Conservation (phyloP, 2,113 vertebrate genomes). For the Rhegmatorhina hoffmannsi region DNA sequence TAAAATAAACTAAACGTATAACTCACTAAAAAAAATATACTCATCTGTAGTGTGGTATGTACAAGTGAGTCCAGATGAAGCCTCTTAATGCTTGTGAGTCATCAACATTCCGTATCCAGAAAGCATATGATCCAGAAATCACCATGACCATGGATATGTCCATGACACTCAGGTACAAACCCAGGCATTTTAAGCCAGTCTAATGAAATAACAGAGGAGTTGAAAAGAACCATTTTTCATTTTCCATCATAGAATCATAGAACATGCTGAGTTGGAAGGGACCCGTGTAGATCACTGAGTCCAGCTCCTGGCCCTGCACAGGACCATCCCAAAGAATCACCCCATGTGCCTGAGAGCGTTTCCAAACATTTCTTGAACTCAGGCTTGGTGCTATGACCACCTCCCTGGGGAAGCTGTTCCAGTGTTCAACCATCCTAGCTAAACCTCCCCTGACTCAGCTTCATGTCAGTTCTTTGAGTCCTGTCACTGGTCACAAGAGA, state of each 20-base stretch:
- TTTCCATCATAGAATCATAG: not conserved
- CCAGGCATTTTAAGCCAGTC: not conserved
- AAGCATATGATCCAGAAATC: not conserved
- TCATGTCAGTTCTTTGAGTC: not conserved
- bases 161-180: not conserved
- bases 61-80: not conserved
- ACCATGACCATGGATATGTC: not conserved
- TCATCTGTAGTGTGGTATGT: not conserved
- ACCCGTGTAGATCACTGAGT: not conserved
- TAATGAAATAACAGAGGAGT: not conserved
- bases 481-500: not conserved
- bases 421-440: not conserved
- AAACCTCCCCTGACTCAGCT: not conserved
- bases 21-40: not conserved
- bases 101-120: not conserved
- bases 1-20: not conserved
- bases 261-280: not conserved
- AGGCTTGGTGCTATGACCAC: not conserved
- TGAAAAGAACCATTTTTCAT: not conserved
- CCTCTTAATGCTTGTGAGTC: not conserved
- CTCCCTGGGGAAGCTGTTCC: not conserved
- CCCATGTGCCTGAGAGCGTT: not conserved
- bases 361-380: not conserved
- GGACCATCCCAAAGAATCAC: not conserved
- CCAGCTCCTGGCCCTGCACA: not conserved